A percentile compares a stretch with the other conserved stretches of the same genome.
These are phyloP conservation scores for Zoanthus sociatus DNA, from an alignment of 92 coral and sea anemone genomes.

Conservation along the genomic window DNA sequence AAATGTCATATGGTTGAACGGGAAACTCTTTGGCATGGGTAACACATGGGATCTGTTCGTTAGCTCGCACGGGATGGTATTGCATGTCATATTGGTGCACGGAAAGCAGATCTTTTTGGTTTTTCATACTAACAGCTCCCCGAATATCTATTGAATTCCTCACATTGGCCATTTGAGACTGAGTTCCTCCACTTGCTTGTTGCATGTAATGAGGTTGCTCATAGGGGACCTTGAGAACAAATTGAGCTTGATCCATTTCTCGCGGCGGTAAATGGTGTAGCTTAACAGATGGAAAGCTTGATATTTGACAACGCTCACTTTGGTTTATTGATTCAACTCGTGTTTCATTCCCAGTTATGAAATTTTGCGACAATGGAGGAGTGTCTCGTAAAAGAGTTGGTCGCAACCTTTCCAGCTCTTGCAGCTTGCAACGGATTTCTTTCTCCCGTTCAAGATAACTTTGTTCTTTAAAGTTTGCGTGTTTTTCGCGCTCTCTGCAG, in stretches of 20 bases:
- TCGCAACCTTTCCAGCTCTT: conserved; percentile 62
- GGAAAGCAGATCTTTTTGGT: not conserved
- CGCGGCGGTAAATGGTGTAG: conserved; percentile 29
- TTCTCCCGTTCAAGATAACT: conserved; percentile 77
- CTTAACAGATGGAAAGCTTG: conserved; percentile 5
- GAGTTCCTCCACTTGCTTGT: not conserved
- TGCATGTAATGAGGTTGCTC: conserved; percentile 1
- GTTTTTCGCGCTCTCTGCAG: conserved; percentile 62
- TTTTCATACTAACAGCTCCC: conserved; percentile 1
- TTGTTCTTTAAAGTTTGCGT: conserved; percentile 68
- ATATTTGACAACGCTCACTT: not conserved
- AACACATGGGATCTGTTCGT: not conserved
- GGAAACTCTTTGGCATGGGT: conserved; percentile 22
- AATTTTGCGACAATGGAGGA: conserved; percentile 63
- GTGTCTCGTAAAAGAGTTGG: conserved; percentile 57
- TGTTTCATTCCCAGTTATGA: conserved; percentile 23
- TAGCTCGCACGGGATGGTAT: not conserved
- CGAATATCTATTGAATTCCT: not conserved
- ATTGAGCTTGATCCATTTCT: conserved; percentile 1
- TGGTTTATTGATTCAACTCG: conserved; percentile 1
- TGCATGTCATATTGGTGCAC: not conserved
- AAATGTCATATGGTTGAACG: not conserved
- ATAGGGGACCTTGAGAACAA: not conserved
- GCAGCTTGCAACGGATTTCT: conserved; percentile 64
- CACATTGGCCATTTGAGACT: not conserved